Evolutionary conservation across 2,113 vertebrate species (phyloP), one percentile per base, ranked within the genome.

Genomic region (Thunnus thynnus): DNA sequence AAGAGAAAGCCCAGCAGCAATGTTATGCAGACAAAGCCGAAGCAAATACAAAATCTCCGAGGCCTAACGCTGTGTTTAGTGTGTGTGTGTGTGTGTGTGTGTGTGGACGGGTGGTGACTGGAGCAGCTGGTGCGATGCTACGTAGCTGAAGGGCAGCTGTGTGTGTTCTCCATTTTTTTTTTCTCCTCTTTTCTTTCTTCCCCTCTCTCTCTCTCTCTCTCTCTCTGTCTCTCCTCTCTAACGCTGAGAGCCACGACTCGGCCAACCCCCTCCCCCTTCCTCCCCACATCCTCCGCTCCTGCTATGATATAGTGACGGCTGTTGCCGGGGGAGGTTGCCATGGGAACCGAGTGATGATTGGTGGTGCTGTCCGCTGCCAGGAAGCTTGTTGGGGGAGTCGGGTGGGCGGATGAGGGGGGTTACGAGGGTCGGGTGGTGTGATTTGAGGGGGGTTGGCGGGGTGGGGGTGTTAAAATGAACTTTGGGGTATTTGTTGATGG

Each of bases 241-340:
- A 96, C 90, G 93, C 96, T 91, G 95, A 94, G 95, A 97, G 96
- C 94, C 95, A 94, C 91, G 95, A 95, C 94, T 96, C 94, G 91
- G 94, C 96, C 95, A 95, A 93, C 96, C 95, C 97, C 96, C 92
- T 94, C 95, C 95, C 96, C 9, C 57, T 36, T 58, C 57, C 70
- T 71, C 84, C 85, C 82, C 82, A 77, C 47, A 70, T 86, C 91
- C 88, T 90, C 88, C n/a, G 13, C 84, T 79, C 72, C 78, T 88
- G 96, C 96, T 95, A 95, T 93, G 97, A 98, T 95, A 97, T 96
- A 95, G 97, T 96, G 96, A 96, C 95, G 95, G 96, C 94, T 94
- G 97, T 97, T 95, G 97, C 96, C 90, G 96, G 96, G 92, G 85
- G 96, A 97, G 91, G 96, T 97, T 97, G 95, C 96, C 89, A 97